These are phyloP conservation scores for Gymnosoma rotundatum DNA, from an alignment of 2,888 invertebrate genomes.

Conservation along the genomic window DNA sequence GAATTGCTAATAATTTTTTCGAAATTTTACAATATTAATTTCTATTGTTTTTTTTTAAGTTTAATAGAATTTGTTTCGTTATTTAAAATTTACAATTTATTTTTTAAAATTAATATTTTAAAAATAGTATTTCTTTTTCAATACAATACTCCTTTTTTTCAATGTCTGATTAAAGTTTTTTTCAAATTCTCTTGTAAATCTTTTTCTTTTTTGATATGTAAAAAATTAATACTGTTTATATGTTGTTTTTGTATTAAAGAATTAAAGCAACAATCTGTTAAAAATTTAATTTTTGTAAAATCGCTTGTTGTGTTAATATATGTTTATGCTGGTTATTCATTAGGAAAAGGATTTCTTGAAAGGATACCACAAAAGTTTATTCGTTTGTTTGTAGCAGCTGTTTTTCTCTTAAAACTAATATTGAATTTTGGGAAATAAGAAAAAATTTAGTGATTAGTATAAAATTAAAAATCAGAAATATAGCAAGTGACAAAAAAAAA, in stretches of 20 bases:
- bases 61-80: not conserved
- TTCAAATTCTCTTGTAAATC: not conserved
- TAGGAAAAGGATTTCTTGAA: conserved; percentile 41
- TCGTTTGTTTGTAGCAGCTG: conserved; percentile 29
- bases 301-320: conserved; percentile 20
- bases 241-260: not conserved
- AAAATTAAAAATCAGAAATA: not conserved
- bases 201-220: conserved; percentile 46
- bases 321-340: conserved; percentile 1
- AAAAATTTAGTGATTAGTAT: conserved; percentile 25
- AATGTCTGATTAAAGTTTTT: not conserved
- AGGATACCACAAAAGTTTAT: conserved; percentile 47
- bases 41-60: not conserved
- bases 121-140: not conserved
- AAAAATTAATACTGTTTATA: conserved; percentile 51
- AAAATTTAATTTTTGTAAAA: conserved; percentile 24
- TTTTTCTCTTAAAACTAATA: not conserved
- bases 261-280: conserved; percentile 56
- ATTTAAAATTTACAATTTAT: conserved; percentile 38
- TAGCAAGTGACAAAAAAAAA: conserved; percentile 41
- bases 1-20: conserved; percentile 62
- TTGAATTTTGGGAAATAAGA: conserved; percentile 14
- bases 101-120: not conserved
- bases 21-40: conserved; percentile 50
- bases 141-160: conserved; percentile 41